Conservation (phyloP, 2,113 vertebrate genomes). For the Pachypanchax playfairii region DNA sequence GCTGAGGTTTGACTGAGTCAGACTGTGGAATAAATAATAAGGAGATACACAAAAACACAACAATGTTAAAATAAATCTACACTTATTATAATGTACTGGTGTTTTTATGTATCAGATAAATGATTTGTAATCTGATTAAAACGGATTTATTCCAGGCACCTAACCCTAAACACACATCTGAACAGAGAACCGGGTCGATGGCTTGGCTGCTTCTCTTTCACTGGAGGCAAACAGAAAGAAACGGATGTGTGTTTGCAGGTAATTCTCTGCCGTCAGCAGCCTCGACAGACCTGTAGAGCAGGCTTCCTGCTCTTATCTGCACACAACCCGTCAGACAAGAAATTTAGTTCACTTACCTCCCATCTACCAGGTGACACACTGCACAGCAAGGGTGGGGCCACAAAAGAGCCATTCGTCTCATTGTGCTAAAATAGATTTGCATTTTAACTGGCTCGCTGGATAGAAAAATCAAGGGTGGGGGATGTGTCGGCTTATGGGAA, state of each 20-base stretch:
- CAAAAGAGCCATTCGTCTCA: constrained; percentile 15
- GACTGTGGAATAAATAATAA: constrained; percentile 3
- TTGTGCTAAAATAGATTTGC: constrained; percentile 30
- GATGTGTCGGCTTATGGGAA: not conserved
- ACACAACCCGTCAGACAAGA: constrained; percentile 61
- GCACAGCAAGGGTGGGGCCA: constrained; percentile 31
- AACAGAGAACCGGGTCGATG: constrained; percentile 13
- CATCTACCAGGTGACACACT: constrained; percentile 36
- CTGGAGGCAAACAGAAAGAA: constrained; percentile 30
- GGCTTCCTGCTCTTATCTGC: constrained; percentile 52
- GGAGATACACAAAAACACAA: not conserved
- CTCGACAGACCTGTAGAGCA: constrained; percentile 61
- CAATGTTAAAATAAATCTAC: constrained; percentile 2
- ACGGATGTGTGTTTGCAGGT: constrained; percentile 54
- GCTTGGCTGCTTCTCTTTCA: constrained; percentile 13
- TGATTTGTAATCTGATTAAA: too few species aligned
- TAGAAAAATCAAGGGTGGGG: not conserved
- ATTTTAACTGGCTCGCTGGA: constrained; percentile 41
- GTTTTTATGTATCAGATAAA: too few species aligned
- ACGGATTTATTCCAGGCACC: too few species aligned
- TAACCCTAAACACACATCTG: too few species aligned
- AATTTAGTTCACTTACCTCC: constrained; percentile 47
- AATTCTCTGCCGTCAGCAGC: constrained; percentile 25
- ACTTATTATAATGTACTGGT: too few species aligned
- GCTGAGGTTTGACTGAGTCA: constrained; percentile 13